Conservation (phyloP, 2,113 vertebrate genomes). For the Arenaria interpres region DNA sequence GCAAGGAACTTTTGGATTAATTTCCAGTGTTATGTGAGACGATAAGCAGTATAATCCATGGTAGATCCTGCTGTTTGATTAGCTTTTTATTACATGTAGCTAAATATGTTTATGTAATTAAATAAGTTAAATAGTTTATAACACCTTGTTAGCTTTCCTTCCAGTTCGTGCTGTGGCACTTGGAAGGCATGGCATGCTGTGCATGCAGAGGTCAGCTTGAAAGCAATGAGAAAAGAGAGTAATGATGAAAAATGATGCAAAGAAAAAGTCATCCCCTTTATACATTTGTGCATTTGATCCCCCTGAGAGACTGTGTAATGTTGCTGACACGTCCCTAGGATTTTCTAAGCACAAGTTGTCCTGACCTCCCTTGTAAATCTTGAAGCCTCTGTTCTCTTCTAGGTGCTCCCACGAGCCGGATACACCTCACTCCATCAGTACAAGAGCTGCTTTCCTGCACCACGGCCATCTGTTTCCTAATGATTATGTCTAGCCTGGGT, state of each 20-base stretch:
- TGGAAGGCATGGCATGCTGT: rapidly evolving
- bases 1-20: background rate
- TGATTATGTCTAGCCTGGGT: background rate
- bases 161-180: background rate
- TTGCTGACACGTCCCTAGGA: background rate
- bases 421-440: background rate
- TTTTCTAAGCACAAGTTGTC: constrained; percentile 11
- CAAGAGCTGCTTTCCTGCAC: background rate
- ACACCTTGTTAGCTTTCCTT: background rate
- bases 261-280: background rate
- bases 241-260: background rate
- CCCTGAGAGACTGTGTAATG: background rate
- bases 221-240: background rate
- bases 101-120: background rate
- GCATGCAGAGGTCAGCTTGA: rapidly evolving
- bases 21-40: background rate
- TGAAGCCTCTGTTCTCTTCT: constrained; percentile 2
- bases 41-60: background rate
- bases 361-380: background rate
- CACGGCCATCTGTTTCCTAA: constrained; percentile 28
- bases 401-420: background rate
- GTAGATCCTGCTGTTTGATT: background rate
- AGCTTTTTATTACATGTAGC: background rate
- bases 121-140: background rate
- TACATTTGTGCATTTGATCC: background rate